Percentiles rank a stretch among this genome's conserved stretches.
phyloP scores from a whole-genome alignment of 2,888 invertebrate genomes.

The Toxonevra muliebris region DNA sequence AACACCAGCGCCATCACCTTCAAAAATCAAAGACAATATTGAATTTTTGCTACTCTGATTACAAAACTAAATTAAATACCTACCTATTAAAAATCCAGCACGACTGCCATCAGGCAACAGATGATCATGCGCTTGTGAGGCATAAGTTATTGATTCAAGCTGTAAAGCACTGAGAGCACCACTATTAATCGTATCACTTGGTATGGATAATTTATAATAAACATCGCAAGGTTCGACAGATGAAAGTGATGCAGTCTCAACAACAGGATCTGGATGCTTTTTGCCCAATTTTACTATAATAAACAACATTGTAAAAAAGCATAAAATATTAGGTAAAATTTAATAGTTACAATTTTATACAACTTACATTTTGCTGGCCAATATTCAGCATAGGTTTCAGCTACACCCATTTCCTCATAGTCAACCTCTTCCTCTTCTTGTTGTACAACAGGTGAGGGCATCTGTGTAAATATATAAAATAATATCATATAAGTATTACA shows the following conservation, averaged over 20 bases:
- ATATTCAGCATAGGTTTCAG: conserved; percentile 98
- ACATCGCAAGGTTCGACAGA: conserved; percentile 96
- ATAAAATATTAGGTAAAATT: no score
- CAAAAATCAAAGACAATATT: not conserved
- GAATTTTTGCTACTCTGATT: conserved; percentile 5
- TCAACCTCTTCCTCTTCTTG: conserved; percentile 84
- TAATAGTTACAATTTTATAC: not conserved
- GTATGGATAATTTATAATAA: conserved; percentile 84
- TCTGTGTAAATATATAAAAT: conserved; percentile 23
- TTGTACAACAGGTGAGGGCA: conserved; percentile 41
- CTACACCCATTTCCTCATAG: conserved; percentile 96
- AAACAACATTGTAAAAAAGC: conserved; percentile 33
- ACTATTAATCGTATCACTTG: conserved; percentile 82
- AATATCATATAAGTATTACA: not conserved
- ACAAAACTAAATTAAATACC: conserved; percentile 15
- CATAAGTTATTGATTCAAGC: conserved; percentile 96
- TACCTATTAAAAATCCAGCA: conserved; percentile 94
- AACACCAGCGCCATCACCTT: conserved; percentile 97
- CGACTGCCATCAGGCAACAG: conserved; percentile 87
- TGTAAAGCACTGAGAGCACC: conserved; percentile 95
- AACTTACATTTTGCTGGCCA: conserved; percentile 91
- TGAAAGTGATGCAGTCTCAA: conserved; percentile 97
- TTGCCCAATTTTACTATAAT: conserved; percentile 86
- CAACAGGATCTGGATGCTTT: conserved; percentile 98
- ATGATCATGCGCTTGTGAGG: conserved; percentile 95